These are phyloP conservation scores for Podilymbus podiceps DNA, from an alignment of 2,113 vertebrate species.

Conservation along the genomic window DNA sequence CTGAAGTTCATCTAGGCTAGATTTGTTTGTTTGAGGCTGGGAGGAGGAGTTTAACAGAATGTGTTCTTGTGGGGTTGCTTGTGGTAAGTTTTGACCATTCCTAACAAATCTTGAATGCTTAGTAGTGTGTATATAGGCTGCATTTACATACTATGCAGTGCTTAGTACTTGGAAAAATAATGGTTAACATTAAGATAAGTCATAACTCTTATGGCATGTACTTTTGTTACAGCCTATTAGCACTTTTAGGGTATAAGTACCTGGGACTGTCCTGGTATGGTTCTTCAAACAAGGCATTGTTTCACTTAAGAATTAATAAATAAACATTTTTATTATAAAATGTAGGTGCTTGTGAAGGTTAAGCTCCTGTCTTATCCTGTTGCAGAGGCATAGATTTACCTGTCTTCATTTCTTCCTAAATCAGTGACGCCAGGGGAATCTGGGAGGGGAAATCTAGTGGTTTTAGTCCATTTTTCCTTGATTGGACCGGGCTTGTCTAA, in stretches of 20 bases:
- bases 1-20: background rate
- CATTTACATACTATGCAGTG: background rate
- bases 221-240: background rate
- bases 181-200: background rate
- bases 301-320: background rate
- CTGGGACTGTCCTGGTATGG: background rate
- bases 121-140: background rate
- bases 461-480: background rate
- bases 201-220: background rate
- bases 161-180: background rate
- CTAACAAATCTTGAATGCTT: background rate
- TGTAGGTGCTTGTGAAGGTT: background rate
- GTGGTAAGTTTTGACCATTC: constrained; percentile 74
- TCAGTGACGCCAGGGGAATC: too few species aligned
- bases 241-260: background rate
- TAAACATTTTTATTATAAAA: background rate
- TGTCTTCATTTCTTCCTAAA: background rate
- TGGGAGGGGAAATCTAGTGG: background rate
- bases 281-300: background rate
- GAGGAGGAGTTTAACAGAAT: constrained; percentile 78
- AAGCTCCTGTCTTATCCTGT: background rate
- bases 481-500: background rate
- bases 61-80: constrained; percentile 83
- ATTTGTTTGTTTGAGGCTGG: constrained; percentile 75
- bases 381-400: background rate